Conservation (phyloP, 2,113 vertebrate genomes). For the Opisthocomus hoazin region DNA sequence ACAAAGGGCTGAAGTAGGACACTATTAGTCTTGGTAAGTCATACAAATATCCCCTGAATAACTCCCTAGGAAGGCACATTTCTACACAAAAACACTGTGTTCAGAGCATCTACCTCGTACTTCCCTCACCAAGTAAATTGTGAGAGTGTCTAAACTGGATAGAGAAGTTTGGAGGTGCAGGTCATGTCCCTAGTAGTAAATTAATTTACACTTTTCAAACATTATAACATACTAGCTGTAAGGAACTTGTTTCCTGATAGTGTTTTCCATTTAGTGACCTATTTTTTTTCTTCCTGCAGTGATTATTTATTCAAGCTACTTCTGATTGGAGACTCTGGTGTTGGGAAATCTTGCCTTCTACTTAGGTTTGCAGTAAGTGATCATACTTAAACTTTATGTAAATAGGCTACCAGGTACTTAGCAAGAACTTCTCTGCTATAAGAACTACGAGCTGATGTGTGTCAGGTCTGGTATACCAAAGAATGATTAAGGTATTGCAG, state of each 20-base stretch:
- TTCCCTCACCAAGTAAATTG: neutral
- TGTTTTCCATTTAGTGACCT: neutral
- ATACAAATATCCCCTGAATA: neutral
- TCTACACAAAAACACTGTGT: neutral
- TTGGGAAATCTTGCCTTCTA: constrained; percentile 97
- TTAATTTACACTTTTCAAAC: neutral
- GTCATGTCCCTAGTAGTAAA: neutral
- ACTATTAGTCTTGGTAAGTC: neutral
- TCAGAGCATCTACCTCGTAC: neutral
- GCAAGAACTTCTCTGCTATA: neutral
- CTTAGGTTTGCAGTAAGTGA: constrained; percentile 97
- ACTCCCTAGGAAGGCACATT: neutral
- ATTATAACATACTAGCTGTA: neutral
- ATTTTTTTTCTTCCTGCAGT: constrained; percentile 71
- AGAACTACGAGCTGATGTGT: neutral
- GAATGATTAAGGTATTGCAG: neutral
- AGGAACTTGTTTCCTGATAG: neutral
- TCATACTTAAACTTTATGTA: constrained; percentile 2
- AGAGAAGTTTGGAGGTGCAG: neutral
- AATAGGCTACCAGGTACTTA: neutral
- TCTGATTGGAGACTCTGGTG: constrained; percentile 97
- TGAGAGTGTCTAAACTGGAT: neutral
- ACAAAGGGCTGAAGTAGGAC: neutral
- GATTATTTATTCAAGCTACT: constrained; percentile 99
- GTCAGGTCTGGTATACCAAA: neutral